Percentiles rank a stretch among this genome's conserved stretches.
Conservation (phyloP, 2,113 vertebrate species). For the Calypte anna region DNA sequence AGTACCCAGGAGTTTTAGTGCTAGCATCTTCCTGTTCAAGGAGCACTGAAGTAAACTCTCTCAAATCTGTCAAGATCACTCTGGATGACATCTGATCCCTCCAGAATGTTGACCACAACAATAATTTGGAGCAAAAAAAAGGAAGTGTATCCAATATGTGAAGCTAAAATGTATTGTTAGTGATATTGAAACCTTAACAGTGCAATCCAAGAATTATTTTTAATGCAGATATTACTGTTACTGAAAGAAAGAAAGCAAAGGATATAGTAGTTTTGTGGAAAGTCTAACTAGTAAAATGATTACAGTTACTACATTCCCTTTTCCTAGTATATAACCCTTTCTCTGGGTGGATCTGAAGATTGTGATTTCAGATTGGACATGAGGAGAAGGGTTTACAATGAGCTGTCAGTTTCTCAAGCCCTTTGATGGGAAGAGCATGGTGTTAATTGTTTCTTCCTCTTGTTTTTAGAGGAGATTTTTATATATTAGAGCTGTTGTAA, state of each 20-base stretch:
- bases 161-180: neutral
- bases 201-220: neutral
- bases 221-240: neutral
- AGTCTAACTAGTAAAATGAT: neutral
- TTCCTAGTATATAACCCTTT: neutral
- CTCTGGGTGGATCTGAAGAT: neutral
- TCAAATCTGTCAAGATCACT: too few species aligned
- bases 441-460: neutral
- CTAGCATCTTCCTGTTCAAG: neutral
- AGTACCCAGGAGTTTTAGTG: neutral
- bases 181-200: neutral
- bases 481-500: neutral
- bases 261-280: neutral
- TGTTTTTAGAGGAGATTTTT: neutral
- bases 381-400: neutral
- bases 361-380: neutral
- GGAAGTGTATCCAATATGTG: neutral
- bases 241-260: neutral
- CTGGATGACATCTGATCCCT: too few species aligned
- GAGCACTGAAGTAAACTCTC: neutral
- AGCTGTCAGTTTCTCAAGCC: neutral
- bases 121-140: too few species aligned
- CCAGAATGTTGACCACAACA: too few species aligned
- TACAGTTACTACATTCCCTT: neutral
- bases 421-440: accelerated